phyloP scores from a whole-genome alignment of 2,113 vertebrate species.

The Oncorhynchus tshawytscha region DNA sequence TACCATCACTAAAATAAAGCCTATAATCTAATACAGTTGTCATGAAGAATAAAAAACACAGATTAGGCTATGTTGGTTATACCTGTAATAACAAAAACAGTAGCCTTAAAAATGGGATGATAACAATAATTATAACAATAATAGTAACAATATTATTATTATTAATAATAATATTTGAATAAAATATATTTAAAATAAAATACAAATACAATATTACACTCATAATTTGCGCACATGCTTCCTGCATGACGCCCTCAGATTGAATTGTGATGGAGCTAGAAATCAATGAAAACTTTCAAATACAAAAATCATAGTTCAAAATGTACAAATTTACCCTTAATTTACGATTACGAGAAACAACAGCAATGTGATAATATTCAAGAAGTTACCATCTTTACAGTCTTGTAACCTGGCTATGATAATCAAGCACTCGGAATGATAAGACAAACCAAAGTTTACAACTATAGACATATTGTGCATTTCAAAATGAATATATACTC shows the following conservation, averaged over 20 bases:
- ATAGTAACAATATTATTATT: not conserved
- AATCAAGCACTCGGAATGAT: conserved; percentile 63
- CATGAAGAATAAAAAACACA: conserved; percentile 65
- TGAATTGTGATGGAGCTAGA: conserved; percentile 52
- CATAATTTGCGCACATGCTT: conserved; percentile 55
- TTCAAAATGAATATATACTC: conserved; percentile 56
- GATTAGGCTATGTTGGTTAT: conserved; percentile 65
- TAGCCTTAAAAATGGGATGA: conserved; percentile 20
- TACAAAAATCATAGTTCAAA: conserved; percentile 36
- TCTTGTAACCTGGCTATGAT: conserved; percentile 55
- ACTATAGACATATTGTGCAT: conserved; percentile 72
- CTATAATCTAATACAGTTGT: conserved; percentile 59
- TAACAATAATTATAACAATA: not conserved
- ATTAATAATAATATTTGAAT: not conserved
- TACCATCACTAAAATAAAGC: conserved; percentile 65
- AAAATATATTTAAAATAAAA: not conserved
- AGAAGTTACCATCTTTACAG: conserved; percentile 68
- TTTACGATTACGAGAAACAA: conserved; percentile 70
- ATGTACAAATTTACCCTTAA: conserved; percentile 67
- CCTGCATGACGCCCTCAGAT: conserved; percentile 59
- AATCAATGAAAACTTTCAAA: conserved; percentile 26
- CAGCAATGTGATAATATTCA: conserved; percentile 63
- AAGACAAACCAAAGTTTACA: conserved; percentile 64
- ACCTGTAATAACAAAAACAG: conserved; percentile 25
- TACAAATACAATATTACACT: conserved; percentile 26